Percentiles rank a stretch among this genome's conserved stretches.
phyloP scores from a whole-genome alignment of 1,140 invertebrate species.

The Cydia strobilella region DNA sequence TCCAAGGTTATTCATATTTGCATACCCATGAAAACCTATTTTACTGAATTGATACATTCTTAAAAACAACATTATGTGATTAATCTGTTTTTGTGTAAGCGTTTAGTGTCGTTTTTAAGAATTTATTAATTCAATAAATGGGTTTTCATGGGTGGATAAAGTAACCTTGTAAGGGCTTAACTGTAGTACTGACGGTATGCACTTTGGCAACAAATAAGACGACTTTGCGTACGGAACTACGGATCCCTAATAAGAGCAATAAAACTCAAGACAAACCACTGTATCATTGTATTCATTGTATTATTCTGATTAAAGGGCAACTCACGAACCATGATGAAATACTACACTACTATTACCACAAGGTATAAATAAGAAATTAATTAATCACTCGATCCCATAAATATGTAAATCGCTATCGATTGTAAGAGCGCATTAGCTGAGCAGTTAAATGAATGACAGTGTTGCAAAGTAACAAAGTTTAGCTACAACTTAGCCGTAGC shows the following conservation, averaged over 20 bases:
- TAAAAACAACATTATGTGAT: no score
- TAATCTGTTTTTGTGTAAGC: no score
- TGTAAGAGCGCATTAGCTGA: not conserved
- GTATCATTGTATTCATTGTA: not conserved
- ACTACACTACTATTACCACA: constrained; percentile 8
- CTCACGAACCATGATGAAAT: constrained; percentile 8
- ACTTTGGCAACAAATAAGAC: not conserved
- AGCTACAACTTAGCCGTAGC: no score
- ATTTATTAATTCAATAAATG: no score
- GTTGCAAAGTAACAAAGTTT: not conserved
- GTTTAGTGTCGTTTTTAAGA: no score
- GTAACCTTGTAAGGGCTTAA: no score
- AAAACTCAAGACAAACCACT: constrained; percentile 7
- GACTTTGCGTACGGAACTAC: not conserved
- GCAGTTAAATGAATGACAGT: not conserved
- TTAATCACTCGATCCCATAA: constrained; percentile 27
- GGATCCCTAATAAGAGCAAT: constrained; percentile 2
- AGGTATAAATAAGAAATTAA: constrained; percentile 6
- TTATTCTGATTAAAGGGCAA: constrained; percentile 5
- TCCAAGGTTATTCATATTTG: no score
- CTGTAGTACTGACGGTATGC: no score
- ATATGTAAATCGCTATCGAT: constrained; percentile 19
- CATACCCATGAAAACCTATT: no score
- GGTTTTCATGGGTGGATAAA: no score
- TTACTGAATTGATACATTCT: no score